Percentiles rank a stretch among this genome's conserved stretches.
Conservation (phyloP, 2,888 invertebrate species). For the Andrena hattorfiana region DNA sequence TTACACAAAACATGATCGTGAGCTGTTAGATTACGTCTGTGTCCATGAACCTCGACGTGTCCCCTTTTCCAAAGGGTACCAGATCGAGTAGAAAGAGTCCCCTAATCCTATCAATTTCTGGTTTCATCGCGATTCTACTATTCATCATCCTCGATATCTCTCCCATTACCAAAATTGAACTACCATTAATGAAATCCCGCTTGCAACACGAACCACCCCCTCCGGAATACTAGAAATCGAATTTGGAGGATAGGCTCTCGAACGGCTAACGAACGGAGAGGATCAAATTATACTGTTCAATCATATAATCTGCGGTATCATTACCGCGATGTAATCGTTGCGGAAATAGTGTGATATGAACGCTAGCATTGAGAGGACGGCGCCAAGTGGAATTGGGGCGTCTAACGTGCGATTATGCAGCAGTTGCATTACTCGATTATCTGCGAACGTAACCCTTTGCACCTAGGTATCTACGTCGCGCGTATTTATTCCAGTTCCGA, state of each 20-base stretch:
- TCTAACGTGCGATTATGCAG: constrained; percentile 24
- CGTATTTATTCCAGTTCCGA: background rate
- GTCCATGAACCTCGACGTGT: no score
- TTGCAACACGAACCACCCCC: background rate
- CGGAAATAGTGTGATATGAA: background rate
- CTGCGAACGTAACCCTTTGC: background rate
- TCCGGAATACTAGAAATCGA: background rate
- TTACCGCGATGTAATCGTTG: background rate
- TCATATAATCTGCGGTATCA: background rate
- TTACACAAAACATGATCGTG: no score
- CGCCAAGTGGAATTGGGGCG: constrained; percentile 21
- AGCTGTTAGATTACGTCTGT: no score
- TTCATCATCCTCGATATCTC: background rate
- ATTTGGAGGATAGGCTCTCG: background rate
- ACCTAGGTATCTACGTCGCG: background rate
- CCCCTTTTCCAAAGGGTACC: no score
- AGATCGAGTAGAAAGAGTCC: no score
- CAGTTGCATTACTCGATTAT: background rate
- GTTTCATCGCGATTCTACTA: background rate
- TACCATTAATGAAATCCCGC: background rate
- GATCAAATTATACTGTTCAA: background rate
- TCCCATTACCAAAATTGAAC: background rate
- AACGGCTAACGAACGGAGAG: background rate
- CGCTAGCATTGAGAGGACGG: background rate
- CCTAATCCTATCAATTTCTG: no score